These are phyloP conservation scores for Elysia crispata DNA, from an alignment of 2,888 invertebrate genomes.

Conservation along the genomic window DNA sequence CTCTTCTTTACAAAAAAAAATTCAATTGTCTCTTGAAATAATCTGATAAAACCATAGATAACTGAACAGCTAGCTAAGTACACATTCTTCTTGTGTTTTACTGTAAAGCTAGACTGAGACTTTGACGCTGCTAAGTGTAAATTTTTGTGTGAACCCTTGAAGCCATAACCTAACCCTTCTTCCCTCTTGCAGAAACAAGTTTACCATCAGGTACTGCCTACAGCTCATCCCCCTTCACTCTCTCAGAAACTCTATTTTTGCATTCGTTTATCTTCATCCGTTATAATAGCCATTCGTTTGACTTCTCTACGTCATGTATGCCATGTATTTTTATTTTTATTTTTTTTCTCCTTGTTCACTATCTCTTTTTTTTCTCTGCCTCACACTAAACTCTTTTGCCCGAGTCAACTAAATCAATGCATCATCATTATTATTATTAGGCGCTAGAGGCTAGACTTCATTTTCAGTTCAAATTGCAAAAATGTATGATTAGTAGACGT, in stretches of 20 bases:
- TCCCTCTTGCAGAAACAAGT: slow-evolving; percentile 40
- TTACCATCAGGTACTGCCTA: slow-evolving; percentile 39
- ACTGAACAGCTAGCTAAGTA: too few species aligned
- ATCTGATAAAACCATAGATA: too few species aligned
- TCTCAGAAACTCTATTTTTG: slow-evolving; percentile 3
- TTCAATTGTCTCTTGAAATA: too few species aligned
- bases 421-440: too few species aligned
- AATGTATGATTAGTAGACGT: too few species aligned
- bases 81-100: too few species aligned
- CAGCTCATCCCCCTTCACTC: slow-evolving; percentile 5
- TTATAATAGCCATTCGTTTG: background rate
- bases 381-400: background rate
- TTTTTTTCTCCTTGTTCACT: background rate
- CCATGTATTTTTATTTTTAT: slow-evolving; percentile 16
- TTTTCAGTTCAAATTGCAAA: background rate
- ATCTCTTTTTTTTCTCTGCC: slow-evolving; percentile 12
- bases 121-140: too few species aligned
- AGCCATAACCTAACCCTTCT: too few species aligned
- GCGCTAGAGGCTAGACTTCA: background rate
- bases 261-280: slow-evolving; percentile 6
- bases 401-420: too few species aligned
- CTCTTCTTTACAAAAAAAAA: too few species aligned
- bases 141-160: too few species aligned
- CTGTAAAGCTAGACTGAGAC: too few species aligned
- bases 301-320: slow-evolving; percentile 20